Percentiles rank a stretch among this genome's conserved stretches.
These are phyloP conservation scores for Neria commutata DNA, from an alignment of 2,888 invertebrate species.

Conservation along the genomic window DNA sequence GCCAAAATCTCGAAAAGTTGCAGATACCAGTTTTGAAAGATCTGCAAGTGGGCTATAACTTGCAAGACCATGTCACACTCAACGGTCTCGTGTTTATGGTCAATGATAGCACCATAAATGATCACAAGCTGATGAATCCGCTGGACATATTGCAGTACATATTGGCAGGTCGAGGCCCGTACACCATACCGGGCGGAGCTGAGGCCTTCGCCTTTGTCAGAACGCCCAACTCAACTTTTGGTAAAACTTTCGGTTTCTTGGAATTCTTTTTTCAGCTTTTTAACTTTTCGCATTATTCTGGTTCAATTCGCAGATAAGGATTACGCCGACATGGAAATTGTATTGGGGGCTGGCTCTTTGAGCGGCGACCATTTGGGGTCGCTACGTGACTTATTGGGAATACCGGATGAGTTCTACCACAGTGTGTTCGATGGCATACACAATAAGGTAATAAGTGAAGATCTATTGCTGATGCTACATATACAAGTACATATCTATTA, in stretches of 20 bases:
- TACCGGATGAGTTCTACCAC: constrained; percentile 61
- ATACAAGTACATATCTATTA: background rate
- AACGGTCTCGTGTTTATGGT: constrained; percentile 75
- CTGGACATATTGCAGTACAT: constrained; percentile 69
- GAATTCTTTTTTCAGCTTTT: too few relatives aligned
- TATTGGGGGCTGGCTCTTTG: constrained; percentile 77
- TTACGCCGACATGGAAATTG: constrained; percentile 80
- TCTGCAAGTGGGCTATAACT: constrained; percentile 78
- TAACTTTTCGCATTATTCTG: background rate
- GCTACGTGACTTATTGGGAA: constrained; percentile 69
- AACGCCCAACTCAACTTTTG: constrained; percentile 66
- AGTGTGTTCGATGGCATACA: constrained; percentile 56
- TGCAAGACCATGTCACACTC: constrained; percentile 81
- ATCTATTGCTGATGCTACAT: background rate
- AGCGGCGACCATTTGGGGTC: constrained; percentile 76
- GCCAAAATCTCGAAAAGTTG: constrained; percentile 66
- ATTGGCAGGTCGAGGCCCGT: constrained; percentile 70
- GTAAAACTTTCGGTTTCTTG: constrained; percentile 33
- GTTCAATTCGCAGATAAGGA: constrained; percentile 50
- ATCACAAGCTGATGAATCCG: constrained; percentile 66
- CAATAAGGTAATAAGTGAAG: constrained; percentile 36
- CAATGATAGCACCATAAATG: constrained; percentile 72
- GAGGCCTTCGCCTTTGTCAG: constrained; percentile 77
- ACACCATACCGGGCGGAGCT: constrained; percentile 79
- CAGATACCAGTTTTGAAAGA: constrained; percentile 71